Percentiles rank a stretch among this genome's conserved stretches.
Conservation (phyloP, 2,888 invertebrate genomes). For the Dyspetes luteomarginatus region DNA sequence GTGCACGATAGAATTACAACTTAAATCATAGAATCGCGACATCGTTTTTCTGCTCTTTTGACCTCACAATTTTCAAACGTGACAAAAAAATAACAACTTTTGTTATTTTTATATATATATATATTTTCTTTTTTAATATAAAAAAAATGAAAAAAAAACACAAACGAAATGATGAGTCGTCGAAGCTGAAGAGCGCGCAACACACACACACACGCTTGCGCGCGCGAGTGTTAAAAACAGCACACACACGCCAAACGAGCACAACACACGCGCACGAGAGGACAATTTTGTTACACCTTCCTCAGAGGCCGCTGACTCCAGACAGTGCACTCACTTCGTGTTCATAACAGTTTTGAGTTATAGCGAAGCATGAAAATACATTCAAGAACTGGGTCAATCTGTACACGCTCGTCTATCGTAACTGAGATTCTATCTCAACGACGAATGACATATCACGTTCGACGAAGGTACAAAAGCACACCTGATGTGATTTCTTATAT, state of each 20-base stretch:
- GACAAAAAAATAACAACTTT: neutral
- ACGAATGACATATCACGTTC: constrained; percentile 53
- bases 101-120: neutral
- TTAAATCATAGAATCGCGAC: constrained; percentile 53
- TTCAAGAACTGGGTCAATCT: constrained; percentile 73
- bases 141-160: neutral
- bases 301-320: constrained; percentile 69
- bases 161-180: neutral
- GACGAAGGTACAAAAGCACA: neutral
- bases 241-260: constrained; percentile 61
- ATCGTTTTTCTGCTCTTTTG: constrained; percentile 39
- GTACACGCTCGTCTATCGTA: constrained; percentile 53
- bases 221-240: neutral
- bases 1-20: constrained; percentile 49
- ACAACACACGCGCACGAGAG: constrained; percentile 68
- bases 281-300: constrained; percentile 59
- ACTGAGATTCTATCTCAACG: constrained; percentile 32
- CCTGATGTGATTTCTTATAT: neutral
- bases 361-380: constrained; percentile 66
- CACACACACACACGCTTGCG: neutral
- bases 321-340: constrained; percentile 64
- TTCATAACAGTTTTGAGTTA: constrained; percentile 47
- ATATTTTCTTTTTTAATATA: neutral
- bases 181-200: neutral
- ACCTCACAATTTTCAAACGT: constrained; percentile 3